A percentile compares a stretch with the other conserved stretches of the same genome.
Conservation (phyloP, 2,797 vertebrate genomes). For the Parauchenoglanis ngamensis region DNA sequence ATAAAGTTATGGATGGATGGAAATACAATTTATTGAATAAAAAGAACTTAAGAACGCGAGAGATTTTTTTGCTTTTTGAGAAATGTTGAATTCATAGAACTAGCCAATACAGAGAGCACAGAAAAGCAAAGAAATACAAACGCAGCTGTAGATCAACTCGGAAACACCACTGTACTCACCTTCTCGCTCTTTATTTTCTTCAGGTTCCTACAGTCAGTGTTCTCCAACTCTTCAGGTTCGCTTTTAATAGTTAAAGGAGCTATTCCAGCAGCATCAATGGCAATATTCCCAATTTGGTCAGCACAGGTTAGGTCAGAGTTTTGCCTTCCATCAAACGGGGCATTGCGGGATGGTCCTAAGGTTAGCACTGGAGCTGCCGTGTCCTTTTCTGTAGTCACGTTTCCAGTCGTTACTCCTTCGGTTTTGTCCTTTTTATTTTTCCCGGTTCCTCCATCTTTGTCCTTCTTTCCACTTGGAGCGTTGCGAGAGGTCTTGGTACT, state of each 20-base stretch:
- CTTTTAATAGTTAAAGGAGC: slow-evolving; percentile 89
- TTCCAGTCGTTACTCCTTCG: slow-evolving; percentile 78
- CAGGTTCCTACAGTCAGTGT: slow-evolving; percentile 87
- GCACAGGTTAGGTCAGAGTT: slow-evolving; percentile 82
- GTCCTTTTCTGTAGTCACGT: slow-evolving; percentile 85
- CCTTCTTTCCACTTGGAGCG: slow-evolving; percentile 89
- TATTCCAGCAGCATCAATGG: slow-evolving; percentile 90
- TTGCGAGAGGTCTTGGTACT: slow-evolving; percentile 87
- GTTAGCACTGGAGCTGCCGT: slow-evolving; percentile 76
- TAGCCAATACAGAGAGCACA: not conserved
- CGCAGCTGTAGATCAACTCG: not conserved
- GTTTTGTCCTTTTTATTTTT: slow-evolving; percentile 98
- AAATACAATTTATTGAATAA: not conserved
- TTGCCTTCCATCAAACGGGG: slow-evolving; percentile 86
- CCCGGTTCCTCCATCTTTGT: slow-evolving; percentile 89
- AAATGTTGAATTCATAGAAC: not conserved
- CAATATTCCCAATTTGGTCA: slow-evolving; percentile 95
- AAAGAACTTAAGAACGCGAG: not conserved
- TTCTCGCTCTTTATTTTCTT: slow-evolving; percentile 98
- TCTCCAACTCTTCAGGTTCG: slow-evolving; percentile 92
- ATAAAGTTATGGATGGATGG: no score
- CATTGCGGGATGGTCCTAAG: slow-evolving; percentile 83
- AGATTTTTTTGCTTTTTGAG: not conserved
- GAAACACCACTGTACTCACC: slow-evolving; percentile 75
- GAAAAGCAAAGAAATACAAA: not conserved